Evolutionary conservation across 2,797 vertebrate genomes (phyloP).

Genomic region (Rhynchonycteris naso): DNA sequence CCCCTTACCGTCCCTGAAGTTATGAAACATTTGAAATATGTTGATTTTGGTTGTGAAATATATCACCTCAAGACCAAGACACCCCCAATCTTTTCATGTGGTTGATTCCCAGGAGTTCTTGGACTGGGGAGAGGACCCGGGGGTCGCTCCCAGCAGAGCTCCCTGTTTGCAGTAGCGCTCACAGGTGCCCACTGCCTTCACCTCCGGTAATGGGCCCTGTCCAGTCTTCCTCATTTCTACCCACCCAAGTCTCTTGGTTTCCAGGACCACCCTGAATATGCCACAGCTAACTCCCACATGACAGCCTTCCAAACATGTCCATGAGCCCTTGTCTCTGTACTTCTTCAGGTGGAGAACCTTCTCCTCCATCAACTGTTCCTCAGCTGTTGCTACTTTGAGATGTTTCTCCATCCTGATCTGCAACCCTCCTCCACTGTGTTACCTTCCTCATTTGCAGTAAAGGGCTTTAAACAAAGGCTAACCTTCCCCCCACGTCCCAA

Average conservation of each 20-base stretch:
- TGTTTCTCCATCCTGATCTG: background rate
- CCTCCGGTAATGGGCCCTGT: background rate
- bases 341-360: background rate
- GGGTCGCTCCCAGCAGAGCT: background rate
- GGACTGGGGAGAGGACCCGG: background rate
- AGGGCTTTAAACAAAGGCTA: background rate
- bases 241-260: background rate
- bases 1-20: background rate
- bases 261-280: background rate
- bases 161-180: background rate
- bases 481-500: background rate
- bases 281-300: background rate
- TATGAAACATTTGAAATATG: conserved; percentile 37
- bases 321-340: background rate
- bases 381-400: background rate
- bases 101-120: conserved; percentile 44
- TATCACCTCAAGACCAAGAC: conserved; percentile 30
- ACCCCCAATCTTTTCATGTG: conserved; percentile 30
- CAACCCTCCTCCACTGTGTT: background rate
- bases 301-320: background rate
- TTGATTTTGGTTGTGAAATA: conserved; percentile 64
- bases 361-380: background rate
- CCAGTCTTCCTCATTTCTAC: background rate
- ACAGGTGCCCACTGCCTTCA: background rate
- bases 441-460: background rate